Percentiles rank a stretch among this genome's conserved stretches.
These are phyloP conservation scores for Endotricha flammealis DNA, from an alignment of 2,888 invertebrate genomes.

Conservation along the genomic window DNA sequence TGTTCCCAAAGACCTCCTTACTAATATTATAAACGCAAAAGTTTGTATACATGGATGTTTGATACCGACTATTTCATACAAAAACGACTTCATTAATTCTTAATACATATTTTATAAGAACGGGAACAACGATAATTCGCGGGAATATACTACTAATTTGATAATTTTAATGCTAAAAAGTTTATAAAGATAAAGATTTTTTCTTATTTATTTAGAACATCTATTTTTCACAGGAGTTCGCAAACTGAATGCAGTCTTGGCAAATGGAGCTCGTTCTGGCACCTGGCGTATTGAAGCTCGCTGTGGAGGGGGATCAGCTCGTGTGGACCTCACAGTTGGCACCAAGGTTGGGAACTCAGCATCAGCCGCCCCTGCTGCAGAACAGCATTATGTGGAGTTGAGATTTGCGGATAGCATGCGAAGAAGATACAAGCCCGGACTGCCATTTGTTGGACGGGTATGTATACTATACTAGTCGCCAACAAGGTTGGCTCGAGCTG, in stretches of 20 bases:
- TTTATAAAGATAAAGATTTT: too few species aligned
- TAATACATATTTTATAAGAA: too few species aligned
- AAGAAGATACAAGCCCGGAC: conserved; percentile 81
- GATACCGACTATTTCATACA: too few species aligned
- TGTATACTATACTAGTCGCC: too few species aligned
- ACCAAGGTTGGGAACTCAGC: conserved; percentile 53
- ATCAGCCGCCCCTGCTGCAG: conserved; percentile 80
- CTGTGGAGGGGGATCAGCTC: conserved; percentile 75
- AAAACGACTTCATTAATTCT: too few species aligned
- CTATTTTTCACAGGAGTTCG: conserved; percentile 71
- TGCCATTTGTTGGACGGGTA: conserved; percentile 82
- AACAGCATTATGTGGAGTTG: conserved; percentile 82
- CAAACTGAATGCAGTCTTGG: conserved; percentile 75
- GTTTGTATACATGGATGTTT: too few species aligned
- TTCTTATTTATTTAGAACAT: neutral
- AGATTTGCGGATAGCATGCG: conserved; percentile 82
- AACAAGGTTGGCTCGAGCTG: too few species aligned
- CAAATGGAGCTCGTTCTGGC: conserved; percentile 76
- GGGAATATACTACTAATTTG: too few species aligned
- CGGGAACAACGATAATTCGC: too few species aligned
- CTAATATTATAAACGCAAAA: too few species aligned
- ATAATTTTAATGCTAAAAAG: too few species aligned
- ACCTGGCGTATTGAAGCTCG: conserved; percentile 76
- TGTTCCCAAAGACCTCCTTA: too few species aligned
- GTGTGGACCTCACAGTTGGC: conserved; percentile 76